Conservation (phyloP, 2,797 vertebrate species). For the Microtus agrestis region DNA sequence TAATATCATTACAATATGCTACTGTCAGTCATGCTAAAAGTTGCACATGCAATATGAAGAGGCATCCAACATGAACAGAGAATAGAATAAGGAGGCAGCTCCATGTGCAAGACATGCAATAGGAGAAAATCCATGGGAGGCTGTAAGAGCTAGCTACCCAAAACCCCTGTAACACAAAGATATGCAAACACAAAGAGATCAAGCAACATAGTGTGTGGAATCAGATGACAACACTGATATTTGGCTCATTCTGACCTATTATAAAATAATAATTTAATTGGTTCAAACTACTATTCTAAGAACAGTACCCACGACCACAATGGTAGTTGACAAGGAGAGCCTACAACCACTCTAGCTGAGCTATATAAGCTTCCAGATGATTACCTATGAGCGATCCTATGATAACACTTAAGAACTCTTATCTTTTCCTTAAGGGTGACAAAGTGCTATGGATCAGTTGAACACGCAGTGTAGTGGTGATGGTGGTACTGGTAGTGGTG, state of each 20-base stretch:
- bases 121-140: not conserved
- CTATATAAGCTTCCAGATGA: not conserved
- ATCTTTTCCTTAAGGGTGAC: not conserved
- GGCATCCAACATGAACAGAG: not conserved
- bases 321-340: not conserved
- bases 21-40: conserved; percentile 3
- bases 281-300: conserved; percentile 22
- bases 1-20: not conserved
- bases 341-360: not conserved
- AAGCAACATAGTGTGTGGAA: not conserved
- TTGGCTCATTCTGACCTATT: conserved; percentile 10
- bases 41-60: not conserved
- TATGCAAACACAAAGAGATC: not conserved
- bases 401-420: not conserved
- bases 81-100: not conserved
- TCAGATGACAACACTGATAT: not conserved
- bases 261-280: not conserved
- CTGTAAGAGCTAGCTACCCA: not conserved
- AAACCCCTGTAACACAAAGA: not conserved
- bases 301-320: not conserved
- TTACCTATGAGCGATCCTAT: not conserved
- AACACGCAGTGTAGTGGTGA: not conserved
- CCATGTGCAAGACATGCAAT: not conserved
- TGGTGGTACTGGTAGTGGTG: no score
- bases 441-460: not conserved